These are phyloP conservation scores for Aratinga solstitialis DNA, from an alignment of 2,797 vertebrate genomes.

Conservation along the genomic window DNA sequence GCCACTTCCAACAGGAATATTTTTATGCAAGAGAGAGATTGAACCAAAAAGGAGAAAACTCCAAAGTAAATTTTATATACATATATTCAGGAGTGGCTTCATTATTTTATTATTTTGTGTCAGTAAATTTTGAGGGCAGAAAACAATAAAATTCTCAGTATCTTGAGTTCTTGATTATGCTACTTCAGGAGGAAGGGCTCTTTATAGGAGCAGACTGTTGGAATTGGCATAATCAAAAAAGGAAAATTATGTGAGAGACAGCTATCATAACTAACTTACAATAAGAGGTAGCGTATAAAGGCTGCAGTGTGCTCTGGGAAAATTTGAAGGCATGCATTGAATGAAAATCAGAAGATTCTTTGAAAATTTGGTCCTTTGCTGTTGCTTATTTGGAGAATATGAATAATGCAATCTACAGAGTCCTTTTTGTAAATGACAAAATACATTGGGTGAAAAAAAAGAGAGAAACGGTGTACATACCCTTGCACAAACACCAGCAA, in stretches of 20 bases:
- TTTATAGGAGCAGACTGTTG: background rate
- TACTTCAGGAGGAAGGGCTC: background rate
- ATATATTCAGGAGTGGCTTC: background rate
- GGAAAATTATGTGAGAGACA: background rate
- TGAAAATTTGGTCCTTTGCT: background rate
- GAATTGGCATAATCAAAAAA: background rate
- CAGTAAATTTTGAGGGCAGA: background rate
- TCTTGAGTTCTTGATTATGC: background rate
- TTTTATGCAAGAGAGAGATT: background rate
- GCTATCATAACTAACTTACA: no score
- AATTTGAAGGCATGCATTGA: background rate
- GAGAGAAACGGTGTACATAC: fast-evolving
- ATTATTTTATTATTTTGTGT: background rate
- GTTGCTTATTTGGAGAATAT: background rate
- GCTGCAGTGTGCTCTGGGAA: background rate
- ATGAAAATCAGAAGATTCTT: background rate
- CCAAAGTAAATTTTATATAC: background rate
- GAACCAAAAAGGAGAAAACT: background rate
- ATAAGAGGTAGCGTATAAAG: background rate
- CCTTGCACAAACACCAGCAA: background rate
- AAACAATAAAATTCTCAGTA: background rate
- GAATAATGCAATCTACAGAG: background rate
- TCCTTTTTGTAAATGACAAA: background rate
- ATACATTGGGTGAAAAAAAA: background rate
- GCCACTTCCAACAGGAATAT: background rate